Conservation (phyloP, 2,888 invertebrate species). For the Leptinotarsa rubiginosa region DNA sequence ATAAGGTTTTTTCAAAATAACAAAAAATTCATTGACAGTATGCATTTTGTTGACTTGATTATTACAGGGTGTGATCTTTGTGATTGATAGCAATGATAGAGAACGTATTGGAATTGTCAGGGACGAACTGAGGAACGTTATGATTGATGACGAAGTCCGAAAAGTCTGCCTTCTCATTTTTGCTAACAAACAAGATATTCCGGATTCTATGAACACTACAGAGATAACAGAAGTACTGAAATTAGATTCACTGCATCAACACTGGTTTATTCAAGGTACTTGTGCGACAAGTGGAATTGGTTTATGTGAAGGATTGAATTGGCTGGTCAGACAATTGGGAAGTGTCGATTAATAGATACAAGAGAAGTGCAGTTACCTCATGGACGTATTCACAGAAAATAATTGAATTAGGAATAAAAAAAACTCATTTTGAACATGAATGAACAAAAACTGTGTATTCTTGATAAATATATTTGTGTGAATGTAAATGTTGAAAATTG, state of each 20-base stretch:
- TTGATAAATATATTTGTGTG: no score
- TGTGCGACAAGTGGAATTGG: constrained; percentile 48
- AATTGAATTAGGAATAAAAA: no score
- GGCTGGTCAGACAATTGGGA: constrained; percentile 43
- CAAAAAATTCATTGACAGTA: no score
- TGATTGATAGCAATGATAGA: constrained; percentile 94
- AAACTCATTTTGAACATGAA: no score
- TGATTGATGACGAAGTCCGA: constrained; percentile 90
- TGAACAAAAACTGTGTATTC: no score
- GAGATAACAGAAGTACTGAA: constrained; percentile 92
- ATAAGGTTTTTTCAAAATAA: no score
- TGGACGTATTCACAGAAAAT: neutral
- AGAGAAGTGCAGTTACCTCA: neutral
- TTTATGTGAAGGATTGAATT: constrained; percentile 49
- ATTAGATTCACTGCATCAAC: constrained; percentile 81
- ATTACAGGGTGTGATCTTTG: constrained; percentile 81
- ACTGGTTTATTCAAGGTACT: constrained; percentile 51
- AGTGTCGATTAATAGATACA: neutral
- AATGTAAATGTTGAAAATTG: no score
- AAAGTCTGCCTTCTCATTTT: constrained; percentile 93
- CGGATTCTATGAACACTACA: constrained; percentile 91
- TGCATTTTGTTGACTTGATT: no score
- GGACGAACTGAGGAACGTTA: constrained; percentile 78
- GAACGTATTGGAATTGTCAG: constrained; percentile 92
- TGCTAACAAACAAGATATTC: constrained; percentile 95